Percentiles rank a stretch among this genome's conserved stretches.
Evolutionary conservation across 1,140 invertebrate species (phyloP).

Genomic region (Trichoplusia ni): DNA sequence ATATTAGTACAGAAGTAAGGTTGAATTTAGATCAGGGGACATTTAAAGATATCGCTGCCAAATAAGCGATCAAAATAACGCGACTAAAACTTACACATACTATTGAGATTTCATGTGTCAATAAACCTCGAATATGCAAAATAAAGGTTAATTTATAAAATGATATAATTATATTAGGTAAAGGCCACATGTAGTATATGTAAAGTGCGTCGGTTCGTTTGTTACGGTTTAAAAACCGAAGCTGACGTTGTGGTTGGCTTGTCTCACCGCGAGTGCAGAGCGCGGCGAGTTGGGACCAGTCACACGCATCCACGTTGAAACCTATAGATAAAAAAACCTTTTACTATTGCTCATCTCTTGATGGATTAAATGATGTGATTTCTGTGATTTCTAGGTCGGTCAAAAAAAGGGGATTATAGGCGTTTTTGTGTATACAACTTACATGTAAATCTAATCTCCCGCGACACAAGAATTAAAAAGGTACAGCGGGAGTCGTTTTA

Average conservation of each 20-base stretch:
- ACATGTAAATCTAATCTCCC: no score
- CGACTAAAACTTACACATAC: neutral
- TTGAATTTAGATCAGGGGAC: conserved; percentile 3
- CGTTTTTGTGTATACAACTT: no score
- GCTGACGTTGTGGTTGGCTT: conserved; percentile 75
- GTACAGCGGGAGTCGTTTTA: no score
- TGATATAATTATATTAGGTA: neutral
- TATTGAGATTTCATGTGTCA: neutral
- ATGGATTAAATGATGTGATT: no score
- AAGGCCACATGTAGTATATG: conserved; percentile 15
- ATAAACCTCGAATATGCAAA: neutral
- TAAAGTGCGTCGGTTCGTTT: neutral
- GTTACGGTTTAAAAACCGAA: conserved; percentile 69
- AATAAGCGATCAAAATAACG: neutral
- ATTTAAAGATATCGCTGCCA: conserved; percentile 1
- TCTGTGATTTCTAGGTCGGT: no score
- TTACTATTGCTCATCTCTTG: no score
- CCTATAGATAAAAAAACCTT: no score
- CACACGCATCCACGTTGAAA: conserved; percentile 81
- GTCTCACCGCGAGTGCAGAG: conserved; percentile 64
- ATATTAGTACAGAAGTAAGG: neutral
- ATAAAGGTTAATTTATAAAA: neutral
- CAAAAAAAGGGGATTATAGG: no score
- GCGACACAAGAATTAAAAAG: no score
- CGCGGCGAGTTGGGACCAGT: conserved; percentile 82